A percentile compares a stretch with the other conserved stretches of the same genome.
phyloP scores from a whole-genome alignment of 2,888 invertebrate genomes.

The Osmoderma eremita region DNA sequence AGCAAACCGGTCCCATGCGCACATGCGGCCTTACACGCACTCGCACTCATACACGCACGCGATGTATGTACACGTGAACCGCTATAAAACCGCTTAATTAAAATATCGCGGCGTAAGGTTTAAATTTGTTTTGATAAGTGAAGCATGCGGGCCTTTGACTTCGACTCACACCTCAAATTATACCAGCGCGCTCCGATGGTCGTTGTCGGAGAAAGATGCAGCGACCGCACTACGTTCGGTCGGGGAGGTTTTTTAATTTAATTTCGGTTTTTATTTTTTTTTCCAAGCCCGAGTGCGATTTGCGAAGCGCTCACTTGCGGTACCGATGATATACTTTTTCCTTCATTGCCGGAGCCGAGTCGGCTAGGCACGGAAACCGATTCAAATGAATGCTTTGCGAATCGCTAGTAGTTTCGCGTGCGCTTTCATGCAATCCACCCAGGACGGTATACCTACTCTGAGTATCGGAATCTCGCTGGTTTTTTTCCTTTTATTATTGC shows the following conservation, averaged over 20 bases:
- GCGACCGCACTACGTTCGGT: not conserved
- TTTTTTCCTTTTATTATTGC: constrained; percentile 19
- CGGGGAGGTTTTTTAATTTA: constrained; percentile 20
- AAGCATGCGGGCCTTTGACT: constrained; percentile 37
- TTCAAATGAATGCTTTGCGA: constrained; percentile 4
- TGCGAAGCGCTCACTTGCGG: constrained; percentile 14
- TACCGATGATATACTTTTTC: constrained; percentile 27
- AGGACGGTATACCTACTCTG: not conserved
- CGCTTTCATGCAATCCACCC: not conserved
- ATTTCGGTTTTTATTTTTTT: constrained; percentile 26
- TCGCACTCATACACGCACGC: not conserved
- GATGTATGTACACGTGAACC: constrained; percentile 8
- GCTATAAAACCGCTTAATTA: constrained; percentile 36
- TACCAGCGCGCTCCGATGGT: not conserved
- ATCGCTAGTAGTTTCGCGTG: constrained; percentile 3
- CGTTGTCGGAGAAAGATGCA: not conserved
- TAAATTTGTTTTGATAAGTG: constrained; percentile 38
- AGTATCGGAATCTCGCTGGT: constrained; percentile 1
- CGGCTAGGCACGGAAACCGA: constrained; percentile 17
- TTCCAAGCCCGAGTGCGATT: not conserved
- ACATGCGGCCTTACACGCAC: not conserved
- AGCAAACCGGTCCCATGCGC: constrained; percentile 22
- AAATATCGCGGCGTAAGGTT: constrained; percentile 35
- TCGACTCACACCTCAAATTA: constrained; percentile 29
- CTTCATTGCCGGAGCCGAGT: constrained; percentile 1